Percentiles rank a stretch among this genome's conserved stretches.
These are phyloP conservation scores for Laticauda colubrina DNA, from an alignment of 2,113 vertebrate genomes.

Conservation along the genomic window DNA sequence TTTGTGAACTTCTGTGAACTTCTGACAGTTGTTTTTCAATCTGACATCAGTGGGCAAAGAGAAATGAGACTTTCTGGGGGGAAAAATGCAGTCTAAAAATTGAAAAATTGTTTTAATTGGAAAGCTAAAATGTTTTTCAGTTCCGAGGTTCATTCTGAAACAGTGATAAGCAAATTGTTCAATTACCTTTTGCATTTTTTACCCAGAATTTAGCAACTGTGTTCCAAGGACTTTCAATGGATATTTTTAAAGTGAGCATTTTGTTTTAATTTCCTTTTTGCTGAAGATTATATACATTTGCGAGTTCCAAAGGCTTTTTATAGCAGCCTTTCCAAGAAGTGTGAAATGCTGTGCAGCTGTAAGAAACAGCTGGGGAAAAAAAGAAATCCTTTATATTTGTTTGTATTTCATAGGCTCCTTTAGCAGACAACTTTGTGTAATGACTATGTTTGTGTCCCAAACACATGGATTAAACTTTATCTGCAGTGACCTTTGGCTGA, in stretches of 20 bases:
- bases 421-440: neutral
- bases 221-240: neutral
- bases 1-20: neutral
- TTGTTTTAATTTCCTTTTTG: neutral
- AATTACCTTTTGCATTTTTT: neutral
- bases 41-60: neutral
- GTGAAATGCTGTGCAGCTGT: neutral
- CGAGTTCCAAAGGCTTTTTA: neutral
- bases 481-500: neutral
- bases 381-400: neutral
- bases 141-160: neutral
- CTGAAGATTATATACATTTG: neutral
- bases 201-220: neutral
- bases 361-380: neutral
- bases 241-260: neutral
- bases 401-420: neutral
- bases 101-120: neutral
- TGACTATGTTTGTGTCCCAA: neutral
- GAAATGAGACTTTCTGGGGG: neutral
- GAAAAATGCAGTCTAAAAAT: neutral
- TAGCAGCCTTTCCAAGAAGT: neutral
- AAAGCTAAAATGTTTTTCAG: neutral
- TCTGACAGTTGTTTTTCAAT: neutral
- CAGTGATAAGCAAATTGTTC: neutral
- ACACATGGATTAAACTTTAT: neutral